These are phyloP conservation scores for Heliconius melpomene DNA, from an alignment of 1,140 invertebrate genomes.

Conservation along the genomic window DNA sequence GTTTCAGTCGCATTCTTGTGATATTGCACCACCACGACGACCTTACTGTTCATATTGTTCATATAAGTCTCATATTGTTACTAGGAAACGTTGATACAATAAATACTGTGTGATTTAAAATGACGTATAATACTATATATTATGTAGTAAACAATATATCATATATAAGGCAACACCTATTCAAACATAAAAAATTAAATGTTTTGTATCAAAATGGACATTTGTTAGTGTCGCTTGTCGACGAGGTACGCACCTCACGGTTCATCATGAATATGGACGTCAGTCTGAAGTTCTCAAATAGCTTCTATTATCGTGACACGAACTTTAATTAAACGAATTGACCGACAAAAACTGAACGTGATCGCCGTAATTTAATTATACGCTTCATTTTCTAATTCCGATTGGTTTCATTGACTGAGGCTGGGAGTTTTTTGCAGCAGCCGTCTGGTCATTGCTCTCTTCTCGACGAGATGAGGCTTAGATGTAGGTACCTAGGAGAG, in stretches of 20 bases:
- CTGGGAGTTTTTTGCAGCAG: slow-evolving; percentile 16
- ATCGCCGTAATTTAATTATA: slow-evolving; percentile 8
- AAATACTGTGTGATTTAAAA: too few species aligned
- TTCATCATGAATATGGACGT: background rate
- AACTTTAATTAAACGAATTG: slow-evolving; percentile 3
- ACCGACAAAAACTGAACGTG: slow-evolving; percentile 10
- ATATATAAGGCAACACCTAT: too few species aligned
- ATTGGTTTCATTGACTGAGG: slow-evolving; percentile 18
- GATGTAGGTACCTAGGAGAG: background rate
- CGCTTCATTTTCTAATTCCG: slow-evolving; percentile 17
- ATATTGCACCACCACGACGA: too few species aligned
- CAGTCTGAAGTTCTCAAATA: background rate
- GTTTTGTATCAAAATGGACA: too few species aligned
- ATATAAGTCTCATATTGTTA: too few species aligned
- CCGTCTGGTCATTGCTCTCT: slow-evolving; percentile 25
- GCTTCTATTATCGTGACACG: background rate
- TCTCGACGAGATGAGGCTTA: slow-evolving; percentile 16
- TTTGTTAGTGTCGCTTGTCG: too few species aligned
- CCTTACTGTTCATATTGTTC: too few species aligned
- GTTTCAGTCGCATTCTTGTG: too few species aligned
- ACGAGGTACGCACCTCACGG: background rate
- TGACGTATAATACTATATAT: too few species aligned
- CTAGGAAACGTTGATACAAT: too few species aligned
- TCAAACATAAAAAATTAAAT: too few species aligned
- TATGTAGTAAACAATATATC: too few species aligned